phyloP scores from a whole-genome alignment of 1,140 invertebrate genomes.

The Drosophila tristis region DNA sequence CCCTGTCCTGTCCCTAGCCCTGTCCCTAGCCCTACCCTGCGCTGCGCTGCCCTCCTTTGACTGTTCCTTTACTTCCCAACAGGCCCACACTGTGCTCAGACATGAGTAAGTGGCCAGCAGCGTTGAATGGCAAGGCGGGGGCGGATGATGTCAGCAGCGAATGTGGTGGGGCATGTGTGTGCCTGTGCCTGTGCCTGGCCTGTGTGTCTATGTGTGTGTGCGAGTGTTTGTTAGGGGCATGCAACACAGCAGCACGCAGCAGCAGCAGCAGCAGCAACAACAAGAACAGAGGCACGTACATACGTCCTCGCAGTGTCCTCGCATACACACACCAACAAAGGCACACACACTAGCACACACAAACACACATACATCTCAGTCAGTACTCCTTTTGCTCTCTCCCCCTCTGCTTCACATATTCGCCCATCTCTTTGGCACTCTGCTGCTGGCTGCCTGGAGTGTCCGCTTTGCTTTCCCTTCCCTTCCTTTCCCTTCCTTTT shows the following conservation, averaged over 20 bases:
- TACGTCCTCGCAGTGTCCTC: constrained; percentile 74
- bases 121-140: constrained; percentile 37
- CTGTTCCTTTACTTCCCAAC: background rate
- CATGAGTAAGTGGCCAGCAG: constrained; percentile 7
- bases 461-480: background rate
- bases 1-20: background rate
- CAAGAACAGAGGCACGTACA: constrained; percentile 54
- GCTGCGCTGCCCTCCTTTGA: background rate
- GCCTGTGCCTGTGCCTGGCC: background rate
- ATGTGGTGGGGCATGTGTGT: constrained; percentile 13
- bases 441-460: constrained; percentile 23
- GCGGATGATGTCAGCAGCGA: constrained; percentile 79
- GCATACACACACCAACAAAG: too few species aligned
- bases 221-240: constrained; percentile 33
- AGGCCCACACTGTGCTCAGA: constrained; percentile 5
- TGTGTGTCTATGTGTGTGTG: constrained; percentile 14
- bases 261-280: constrained; percentile 19
- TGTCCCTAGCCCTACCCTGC: background rate
- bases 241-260: constrained; percentile 56
- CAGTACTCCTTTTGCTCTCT: constrained; percentile 46
- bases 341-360: constrained; percentile 23
- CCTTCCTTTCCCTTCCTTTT: constrained; percentile 22
- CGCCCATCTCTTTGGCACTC: constrained; percentile 2
- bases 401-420: background rate
- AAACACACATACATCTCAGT: constrained; percentile 15